Evolutionary conservation across 2,113 vertebrate species (phyloP).

Genomic region (Oplegnathus fasciatus): DNA sequence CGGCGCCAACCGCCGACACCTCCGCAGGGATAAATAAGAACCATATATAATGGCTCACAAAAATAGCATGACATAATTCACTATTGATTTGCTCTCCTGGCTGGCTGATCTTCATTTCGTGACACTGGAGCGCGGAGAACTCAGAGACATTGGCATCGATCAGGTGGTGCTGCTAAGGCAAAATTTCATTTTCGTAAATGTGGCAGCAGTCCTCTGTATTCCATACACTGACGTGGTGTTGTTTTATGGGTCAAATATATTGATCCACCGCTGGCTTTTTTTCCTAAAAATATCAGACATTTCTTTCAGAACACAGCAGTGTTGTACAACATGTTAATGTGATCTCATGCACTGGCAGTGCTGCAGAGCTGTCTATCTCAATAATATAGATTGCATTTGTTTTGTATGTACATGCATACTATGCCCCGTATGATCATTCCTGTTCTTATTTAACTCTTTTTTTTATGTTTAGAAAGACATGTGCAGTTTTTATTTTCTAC

Average conservation of each 20-base stretch:
- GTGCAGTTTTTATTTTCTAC: too few species aligned
- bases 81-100: conserved; percentile 79
- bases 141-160: conserved; percentile 77
- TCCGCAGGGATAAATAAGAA: conserved; percentile 71
- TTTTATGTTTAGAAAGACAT: too few species aligned
- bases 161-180: conserved; percentile 47
- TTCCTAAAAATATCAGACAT: conserved; percentile 49
- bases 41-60: conserved; percentile 73
- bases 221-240: conserved; percentile 56
- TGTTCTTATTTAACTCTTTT: too few species aligned
- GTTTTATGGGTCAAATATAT: conserved; percentile 70
- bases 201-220: conserved; percentile 55
- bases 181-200: conserved; percentile 73
- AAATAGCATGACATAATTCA: conserved; percentile 84
- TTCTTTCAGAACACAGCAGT: conserved; percentile 34
- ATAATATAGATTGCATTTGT: neutral
- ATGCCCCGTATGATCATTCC: too few species aligned
- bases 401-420: neutral
- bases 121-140: conserved; percentile 69
- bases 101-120: conserved; percentile 72
- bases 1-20: conserved; percentile 25
- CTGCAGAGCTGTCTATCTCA: neutral
- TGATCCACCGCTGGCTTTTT: conserved; percentile 46
- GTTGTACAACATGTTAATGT: conserved; percentile 24
- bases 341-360: neutral